These are phyloP conservation scores for Dinocampus coccinellae DNA, from an alignment of 2,888 invertebrate species.

Conservation along the genomic window DNA sequence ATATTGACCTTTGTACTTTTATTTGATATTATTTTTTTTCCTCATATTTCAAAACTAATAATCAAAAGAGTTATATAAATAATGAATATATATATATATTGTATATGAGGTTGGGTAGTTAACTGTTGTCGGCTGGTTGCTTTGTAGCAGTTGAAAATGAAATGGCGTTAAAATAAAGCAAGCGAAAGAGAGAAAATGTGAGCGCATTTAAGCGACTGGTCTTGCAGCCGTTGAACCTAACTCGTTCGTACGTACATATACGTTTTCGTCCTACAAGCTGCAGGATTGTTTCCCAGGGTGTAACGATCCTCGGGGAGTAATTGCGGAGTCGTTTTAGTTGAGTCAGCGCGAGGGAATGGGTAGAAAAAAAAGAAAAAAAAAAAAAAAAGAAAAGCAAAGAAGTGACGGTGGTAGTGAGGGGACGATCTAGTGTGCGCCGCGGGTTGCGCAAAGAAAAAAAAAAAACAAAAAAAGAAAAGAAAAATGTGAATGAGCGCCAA, in stretches of 20 bases:
- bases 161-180: conserved; percentile 31
- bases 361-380: conserved; percentile 38
- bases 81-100: not conserved
- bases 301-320: conserved; percentile 64
- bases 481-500: conserved; percentile 27
- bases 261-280: conserved; percentile 46
- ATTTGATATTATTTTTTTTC: not conserved
- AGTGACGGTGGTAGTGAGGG: conserved; percentile 12
- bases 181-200: conserved; percentile 1
- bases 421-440: conserved; percentile 38
- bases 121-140: not conserved
- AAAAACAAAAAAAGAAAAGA: conserved; percentile 12
- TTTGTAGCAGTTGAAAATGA: conserved; percentile 23
- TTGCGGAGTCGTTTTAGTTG: conserved; percentile 63
- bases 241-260: conserved; percentile 38
- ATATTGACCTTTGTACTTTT: too few species aligned
- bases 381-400: conserved; percentile 38
- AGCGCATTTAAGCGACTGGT: conserved; percentile 25
- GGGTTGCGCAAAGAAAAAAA: conserved; percentile 38
- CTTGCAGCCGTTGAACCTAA: conserved; percentile 31
- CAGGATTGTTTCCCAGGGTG: conserved; percentile 61
- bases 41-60: not conserved
- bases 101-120: not conserved
- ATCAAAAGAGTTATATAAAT: not conserved
- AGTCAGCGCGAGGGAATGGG: conserved; percentile 59